Base-by-base conservation (phyloP, 2,113 vertebrate species). In the Caranx melampygus region DNA sequence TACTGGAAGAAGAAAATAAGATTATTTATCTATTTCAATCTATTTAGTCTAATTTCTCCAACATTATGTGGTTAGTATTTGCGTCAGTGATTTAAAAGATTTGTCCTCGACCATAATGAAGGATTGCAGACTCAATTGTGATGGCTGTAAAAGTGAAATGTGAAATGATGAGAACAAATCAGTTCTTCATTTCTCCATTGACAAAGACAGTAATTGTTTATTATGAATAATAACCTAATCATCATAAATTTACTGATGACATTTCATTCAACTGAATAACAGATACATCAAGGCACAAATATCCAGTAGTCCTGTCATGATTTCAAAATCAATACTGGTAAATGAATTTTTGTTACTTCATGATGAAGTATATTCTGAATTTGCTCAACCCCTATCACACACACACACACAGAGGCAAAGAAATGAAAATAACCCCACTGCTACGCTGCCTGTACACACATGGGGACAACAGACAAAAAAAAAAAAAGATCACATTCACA, bases 391-490 rank as follows among this genome's bases (percentile, higher is more conserved):
- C 6, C 58, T 16, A 33, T 45, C 54, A 26, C 12, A 49, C 37
- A 58, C 9, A 58, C 9, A 34, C n/a, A 33, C 9, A 58, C 9
- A 34, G 18, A 33, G 20, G 49, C 10, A 35, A 57, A 72, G 26
- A 58, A 81, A 71, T 57, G 78, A 63, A 70, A 82, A 79, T 44
- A 11, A 42, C 42, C 69, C 75, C 34, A 9, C 26, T 55, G 3
- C 47, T 37, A 59, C 54, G 3, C 47, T 37, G 61, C 54, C 40
- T 45, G 18, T 20, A 26, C 26, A 45, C 26, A 33, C n/a, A 67
- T 6, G 2, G 0, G 21, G 33, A 59, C 55, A 65, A 16, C 44
- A 40, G 59, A 54, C 59, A 65, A 34, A 26, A 44, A 54, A 63
- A 45, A 71, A 45, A 62, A 63, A 40, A 16, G 16, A 37, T 47